These are phyloP conservation scores for Chorisops tibialis DNA, from an alignment of 2,888 invertebrate species.

Conservation along the genomic window DNA sequence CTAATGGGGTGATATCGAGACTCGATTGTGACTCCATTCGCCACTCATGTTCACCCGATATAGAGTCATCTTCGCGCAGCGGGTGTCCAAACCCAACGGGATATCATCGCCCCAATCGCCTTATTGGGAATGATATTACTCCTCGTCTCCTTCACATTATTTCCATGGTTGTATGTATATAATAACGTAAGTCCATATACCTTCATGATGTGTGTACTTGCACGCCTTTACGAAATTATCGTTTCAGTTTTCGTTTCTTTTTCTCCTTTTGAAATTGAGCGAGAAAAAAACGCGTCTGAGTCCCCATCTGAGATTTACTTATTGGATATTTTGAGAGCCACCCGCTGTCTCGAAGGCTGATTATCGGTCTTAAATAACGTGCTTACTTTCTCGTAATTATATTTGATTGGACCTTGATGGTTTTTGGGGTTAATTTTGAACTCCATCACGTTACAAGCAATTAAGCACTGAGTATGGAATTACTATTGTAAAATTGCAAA, in stretches of 20 bases:
- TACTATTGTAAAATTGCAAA: too few species aligned
- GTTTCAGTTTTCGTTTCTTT: too few species aligned
- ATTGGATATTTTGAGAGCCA: slow-evolving; percentile 23
- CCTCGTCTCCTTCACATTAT: slow-evolving; percentile 15
- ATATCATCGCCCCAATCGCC: slow-evolving; percentile 32
- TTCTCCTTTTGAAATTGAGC: neutral
- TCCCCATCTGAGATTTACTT: slow-evolving; percentile 10
- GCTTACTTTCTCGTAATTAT: slow-evolving; percentile 19
- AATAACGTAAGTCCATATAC: neutral
- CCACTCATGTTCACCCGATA: slow-evolving; percentile 39
- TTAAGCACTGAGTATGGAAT: too few species aligned
- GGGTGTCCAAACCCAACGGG: slow-evolving; percentile 46
- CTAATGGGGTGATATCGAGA: slow-evolving; percentile 46
- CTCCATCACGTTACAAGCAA: neutral
- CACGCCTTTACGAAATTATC: too few species aligned
- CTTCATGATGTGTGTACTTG: neutral
- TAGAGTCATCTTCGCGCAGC: slow-evolving; percentile 44
- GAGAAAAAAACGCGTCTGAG: slow-evolving; percentile 10
- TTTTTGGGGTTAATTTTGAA: slow-evolving; percentile 9
- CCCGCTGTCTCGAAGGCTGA: slow-evolving; percentile 22
- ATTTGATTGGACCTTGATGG: slow-evolving; percentile 18
- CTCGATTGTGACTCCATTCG: slow-evolving; percentile 31
- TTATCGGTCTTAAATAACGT: slow-evolving; percentile 21
- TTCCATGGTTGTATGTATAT: slow-evolving; percentile 30
- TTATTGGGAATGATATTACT: slow-evolving; percentile 14